Conservation (phyloP, 2,888 invertebrate species). For the Diachrysia chrysitis region DNA sequence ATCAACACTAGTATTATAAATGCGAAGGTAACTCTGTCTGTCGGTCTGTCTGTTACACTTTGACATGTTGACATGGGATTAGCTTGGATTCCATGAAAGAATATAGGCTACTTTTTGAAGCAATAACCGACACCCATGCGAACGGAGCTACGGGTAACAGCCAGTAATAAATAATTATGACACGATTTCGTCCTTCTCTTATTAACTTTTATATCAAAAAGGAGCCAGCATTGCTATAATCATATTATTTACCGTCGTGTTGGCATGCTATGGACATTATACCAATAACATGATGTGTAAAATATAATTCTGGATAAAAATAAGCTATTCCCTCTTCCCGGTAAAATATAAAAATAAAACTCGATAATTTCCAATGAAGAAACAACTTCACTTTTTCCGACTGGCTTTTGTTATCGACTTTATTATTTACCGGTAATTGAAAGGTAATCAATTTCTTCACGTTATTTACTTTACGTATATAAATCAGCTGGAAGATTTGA, state of each 20-base stretch:
- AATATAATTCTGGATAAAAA: neutral
- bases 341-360: neutral
- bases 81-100: too few relatives aligned
- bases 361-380: neutral
- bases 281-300: too few relatives aligned
- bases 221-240: neutral
- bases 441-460: slow-evolving; percentile 35
- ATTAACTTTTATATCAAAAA: neutral
- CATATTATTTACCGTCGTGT: neutral
- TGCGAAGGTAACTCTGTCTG: too few relatives aligned
- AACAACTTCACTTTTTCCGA: neutral
- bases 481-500: slow-evolving; percentile 7
- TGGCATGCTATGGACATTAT: neutral
- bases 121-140: too few relatives aligned
- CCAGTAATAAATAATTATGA: too few relatives aligned
- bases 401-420: slow-evolving; percentile 4
- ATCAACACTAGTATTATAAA: too few relatives aligned
- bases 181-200: neutral
- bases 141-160: too few relatives aligned
- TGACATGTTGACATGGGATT: too few relatives aligned
- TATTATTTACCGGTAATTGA: slow-evolving; percentile 2
- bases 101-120: too few relatives aligned
- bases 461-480: neutral
- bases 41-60: too few relatives aligned
- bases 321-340: neutral